A percentile compares a stretch with the other conserved stretches of the same genome.
phyloP scores from a whole-genome alignment of 1,140 invertebrate species.

The Drosophila neocordata region DNA sequence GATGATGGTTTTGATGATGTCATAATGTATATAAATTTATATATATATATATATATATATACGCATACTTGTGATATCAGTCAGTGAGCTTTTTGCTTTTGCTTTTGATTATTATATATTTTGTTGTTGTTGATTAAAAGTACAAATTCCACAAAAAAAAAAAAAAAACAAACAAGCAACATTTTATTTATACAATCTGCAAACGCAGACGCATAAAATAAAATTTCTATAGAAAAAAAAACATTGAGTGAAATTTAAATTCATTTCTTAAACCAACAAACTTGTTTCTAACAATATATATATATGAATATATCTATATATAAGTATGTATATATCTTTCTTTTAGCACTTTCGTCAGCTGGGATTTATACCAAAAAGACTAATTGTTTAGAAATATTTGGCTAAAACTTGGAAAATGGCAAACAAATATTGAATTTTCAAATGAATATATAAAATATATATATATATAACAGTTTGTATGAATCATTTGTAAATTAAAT shows the following conservation, averaged over 20 bases:
- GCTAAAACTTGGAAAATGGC: background rate
- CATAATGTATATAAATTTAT: slow-evolving; percentile 32
- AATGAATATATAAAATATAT: too few relatives aligned
- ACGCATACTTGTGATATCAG: slow-evolving; percentile 11
- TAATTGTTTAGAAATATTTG: background rate
- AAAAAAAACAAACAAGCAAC: slow-evolving; percentile 2
- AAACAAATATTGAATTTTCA: background rate
- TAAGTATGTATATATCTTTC: slow-evolving; percentile 10
- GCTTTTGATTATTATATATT: too few relatives aligned
- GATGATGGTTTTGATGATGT: slow-evolving; percentile 44
- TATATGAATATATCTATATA: background rate
- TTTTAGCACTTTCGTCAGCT: background rate
- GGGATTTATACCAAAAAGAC: background rate
- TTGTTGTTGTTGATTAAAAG: slow-evolving; percentile 37
- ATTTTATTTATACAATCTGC: slow-evolving; percentile 9
- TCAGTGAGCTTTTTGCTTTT: slow-evolving; percentile 11
- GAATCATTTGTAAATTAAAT: too few relatives aligned
- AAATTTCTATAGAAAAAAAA: background rate
- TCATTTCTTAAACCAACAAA: background rate
- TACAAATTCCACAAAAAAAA: slow-evolving; percentile 52
- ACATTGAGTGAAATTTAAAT: slow-evolving; percentile 32
- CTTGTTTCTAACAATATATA: slow-evolving; percentile 23
- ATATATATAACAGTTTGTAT: too few relatives aligned
- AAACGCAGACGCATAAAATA: slow-evolving; percentile 16
- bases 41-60: slow-evolving; percentile 26